Conservation (phyloP, 2,797 vertebrate genomes). For the Mallotus villosus region DNA sequence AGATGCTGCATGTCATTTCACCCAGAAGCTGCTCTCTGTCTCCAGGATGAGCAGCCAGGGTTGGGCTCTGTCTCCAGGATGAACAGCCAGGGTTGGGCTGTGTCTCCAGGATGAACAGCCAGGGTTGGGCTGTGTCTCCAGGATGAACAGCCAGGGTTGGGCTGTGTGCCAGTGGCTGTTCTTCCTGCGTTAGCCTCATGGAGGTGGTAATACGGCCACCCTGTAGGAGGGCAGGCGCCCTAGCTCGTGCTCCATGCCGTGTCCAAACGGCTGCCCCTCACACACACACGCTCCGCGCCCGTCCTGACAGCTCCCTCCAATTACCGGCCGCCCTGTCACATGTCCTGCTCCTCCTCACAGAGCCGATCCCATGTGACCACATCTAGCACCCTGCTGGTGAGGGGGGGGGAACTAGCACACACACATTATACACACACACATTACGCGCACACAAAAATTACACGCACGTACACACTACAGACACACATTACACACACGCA, state of each 20-base stretch:
- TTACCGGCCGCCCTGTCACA: conserved; percentile 66
- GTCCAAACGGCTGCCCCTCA: conserved; percentile 53
- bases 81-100: too few relatives aligned
- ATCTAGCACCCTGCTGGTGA: conserved; percentile 58
- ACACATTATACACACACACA: conserved; percentile 26
- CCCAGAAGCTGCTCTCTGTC: too few relatives aligned
- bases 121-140: conserved; percentile 37
- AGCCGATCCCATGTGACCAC: conserved; percentile 66
- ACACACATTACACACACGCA: background rate
- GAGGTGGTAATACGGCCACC: conserved; percentile 66
- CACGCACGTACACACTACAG: background rate
- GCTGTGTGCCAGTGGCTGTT: conserved; percentile 60
- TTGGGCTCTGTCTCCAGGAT: too few relatives aligned
- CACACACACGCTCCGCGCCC: conserved; percentile 39
- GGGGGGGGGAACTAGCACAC: conserved; percentile 21
- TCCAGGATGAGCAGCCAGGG: too few relatives aligned
- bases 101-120: too few relatives aligned
- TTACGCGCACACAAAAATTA: conserved; percentile 6
- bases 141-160: conserved; percentile 42
- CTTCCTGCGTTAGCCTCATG: conserved; percentile 76
- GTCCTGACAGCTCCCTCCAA: conserved; percentile 75
- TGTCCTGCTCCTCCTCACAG: conserved; percentile 58
- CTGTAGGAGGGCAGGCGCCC: conserved; percentile 64
- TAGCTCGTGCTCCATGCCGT: conserved; percentile 51
- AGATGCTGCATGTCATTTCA: background rate